Conservation (phyloP, 2,797 vertebrate species). For the Chelmon rostratus region DNA sequence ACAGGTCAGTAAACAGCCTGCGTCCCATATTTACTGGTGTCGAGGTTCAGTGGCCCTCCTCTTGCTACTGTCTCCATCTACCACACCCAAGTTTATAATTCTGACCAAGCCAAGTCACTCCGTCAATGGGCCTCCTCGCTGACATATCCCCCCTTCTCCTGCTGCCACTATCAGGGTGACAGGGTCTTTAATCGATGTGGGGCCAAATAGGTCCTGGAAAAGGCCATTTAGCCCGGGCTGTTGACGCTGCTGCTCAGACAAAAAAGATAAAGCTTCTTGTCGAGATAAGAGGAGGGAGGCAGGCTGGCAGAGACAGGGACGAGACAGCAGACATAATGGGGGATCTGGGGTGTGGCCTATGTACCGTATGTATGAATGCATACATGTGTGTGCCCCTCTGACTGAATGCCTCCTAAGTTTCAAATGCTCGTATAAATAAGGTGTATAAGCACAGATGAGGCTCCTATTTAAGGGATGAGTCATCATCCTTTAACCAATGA, state of each 20-base stretch:
- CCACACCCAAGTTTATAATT: conserved; percentile 42
- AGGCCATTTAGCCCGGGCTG: conserved; percentile 58
- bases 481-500: background rate
- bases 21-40: conserved; percentile 53
- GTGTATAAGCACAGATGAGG: background rate
- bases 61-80: conserved; percentile 25
- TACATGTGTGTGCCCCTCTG: background rate
- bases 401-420: conserved; percentile 3
- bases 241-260: conserved; percentile 54
- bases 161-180: conserved; percentile 38
- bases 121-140: conserved; percentile 31
- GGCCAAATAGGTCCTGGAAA: conserved; percentile 65
- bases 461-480: background rate
- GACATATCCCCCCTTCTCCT: conserved; percentile 33
- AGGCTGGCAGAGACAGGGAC: conserved; percentile 14
- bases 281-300: conserved; percentile 45
- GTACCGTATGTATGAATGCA: background rate
- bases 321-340: conserved; percentile 5
- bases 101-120: conserved; percentile 43
- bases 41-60: conserved; percentile 29
- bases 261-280: conserved; percentile 61
- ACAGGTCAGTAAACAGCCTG: conserved; percentile 64
- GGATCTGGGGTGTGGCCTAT: background rate
- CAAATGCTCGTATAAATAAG: background rate
- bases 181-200: conserved; percentile 62